Conservation (phyloP, 2,113 vertebrate genomes). For the Paralichthys olivaceus region DNA sequence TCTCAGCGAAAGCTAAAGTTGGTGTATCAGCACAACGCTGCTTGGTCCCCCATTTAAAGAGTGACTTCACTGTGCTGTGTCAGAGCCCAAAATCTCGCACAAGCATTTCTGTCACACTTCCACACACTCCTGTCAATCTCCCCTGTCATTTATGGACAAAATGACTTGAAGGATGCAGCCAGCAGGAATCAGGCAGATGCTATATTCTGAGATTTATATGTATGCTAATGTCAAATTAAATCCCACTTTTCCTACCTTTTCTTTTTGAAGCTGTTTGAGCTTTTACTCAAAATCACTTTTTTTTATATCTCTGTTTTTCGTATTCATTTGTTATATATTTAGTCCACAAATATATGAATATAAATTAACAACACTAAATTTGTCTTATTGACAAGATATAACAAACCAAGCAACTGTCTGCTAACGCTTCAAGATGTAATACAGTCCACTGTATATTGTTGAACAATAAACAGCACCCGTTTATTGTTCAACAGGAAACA, state of each 20-base stretch:
- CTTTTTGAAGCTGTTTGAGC: not conserved
- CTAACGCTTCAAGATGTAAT: no score
- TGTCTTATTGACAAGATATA: no score
- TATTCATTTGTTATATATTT: no score
- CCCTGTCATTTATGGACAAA: conserved; percentile 15
- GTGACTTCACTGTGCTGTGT: conserved; percentile 6
- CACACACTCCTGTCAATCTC: conserved; percentile 31
- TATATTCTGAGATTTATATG: not conserved
- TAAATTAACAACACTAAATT: no score
- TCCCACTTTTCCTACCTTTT: no score
- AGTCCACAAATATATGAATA: no score
- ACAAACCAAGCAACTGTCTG: no score
- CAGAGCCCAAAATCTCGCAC: conserved; percentile 23
- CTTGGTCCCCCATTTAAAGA: conserved; percentile 18
- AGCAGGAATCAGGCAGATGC: not conserved
- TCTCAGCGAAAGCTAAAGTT: conserved; percentile 23
- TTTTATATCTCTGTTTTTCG: no score
- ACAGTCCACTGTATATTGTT: no score
- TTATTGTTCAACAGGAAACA: no score
- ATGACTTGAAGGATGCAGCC: conserved; percentile 14
- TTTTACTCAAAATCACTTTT: not conserved
- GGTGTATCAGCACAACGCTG: not conserved
- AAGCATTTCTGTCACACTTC: conserved; percentile 52
- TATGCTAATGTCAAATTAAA: no score
- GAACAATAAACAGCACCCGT: no score